phyloP scores from a whole-genome alignment of 1,140 invertebrate species.

The Pristionchus pacificus region DNA sequence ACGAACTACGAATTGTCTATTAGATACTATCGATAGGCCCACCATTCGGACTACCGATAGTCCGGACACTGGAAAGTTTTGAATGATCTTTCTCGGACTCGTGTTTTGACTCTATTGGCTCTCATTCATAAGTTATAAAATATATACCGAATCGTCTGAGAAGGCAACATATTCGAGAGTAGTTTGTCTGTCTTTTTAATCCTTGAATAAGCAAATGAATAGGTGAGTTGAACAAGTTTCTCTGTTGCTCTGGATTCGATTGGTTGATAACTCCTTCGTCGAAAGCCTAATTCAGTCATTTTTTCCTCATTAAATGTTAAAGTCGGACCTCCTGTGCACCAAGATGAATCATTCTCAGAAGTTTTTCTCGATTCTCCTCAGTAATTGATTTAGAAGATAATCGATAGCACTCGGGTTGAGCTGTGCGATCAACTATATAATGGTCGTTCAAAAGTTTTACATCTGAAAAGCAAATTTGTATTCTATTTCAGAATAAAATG shows the following conservation, averaged over 20 bases:
- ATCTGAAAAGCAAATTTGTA: constrained; percentile 13
- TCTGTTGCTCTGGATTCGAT: constrained; percentile 24
- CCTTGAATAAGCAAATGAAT: constrained; percentile 23
- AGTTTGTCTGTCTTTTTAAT: constrained; percentile 8
- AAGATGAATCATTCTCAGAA: too few relatives aligned
- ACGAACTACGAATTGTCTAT: too few relatives aligned
- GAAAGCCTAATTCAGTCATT: constrained; percentile 21
- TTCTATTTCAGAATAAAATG: neutral
- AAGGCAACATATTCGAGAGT: neutral
- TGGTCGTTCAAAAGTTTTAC: constrained; percentile 25
- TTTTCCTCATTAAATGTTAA: constrained; percentile 1
- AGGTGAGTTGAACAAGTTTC: constrained; percentile 30
- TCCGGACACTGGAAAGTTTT: too few relatives aligned
- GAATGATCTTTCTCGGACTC: too few relatives aligned
- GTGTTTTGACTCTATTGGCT: too few relatives aligned
- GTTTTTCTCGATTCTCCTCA: too few relatives aligned
- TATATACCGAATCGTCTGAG: neutral
- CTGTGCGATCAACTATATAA: constrained; percentile 17
- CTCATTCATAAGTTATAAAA: too few relatives aligned
- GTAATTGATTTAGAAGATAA: neutral
- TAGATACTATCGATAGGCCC: too few relatives aligned
- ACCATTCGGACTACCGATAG: too few relatives aligned
- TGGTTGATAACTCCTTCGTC: constrained; percentile 38
- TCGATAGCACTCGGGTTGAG: constrained; percentile 16
- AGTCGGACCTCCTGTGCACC: too few relatives aligned